Evolutionary conservation across 2,888 invertebrate species (phyloP).

Genomic region (Acanthosepion esculentum): DNA sequence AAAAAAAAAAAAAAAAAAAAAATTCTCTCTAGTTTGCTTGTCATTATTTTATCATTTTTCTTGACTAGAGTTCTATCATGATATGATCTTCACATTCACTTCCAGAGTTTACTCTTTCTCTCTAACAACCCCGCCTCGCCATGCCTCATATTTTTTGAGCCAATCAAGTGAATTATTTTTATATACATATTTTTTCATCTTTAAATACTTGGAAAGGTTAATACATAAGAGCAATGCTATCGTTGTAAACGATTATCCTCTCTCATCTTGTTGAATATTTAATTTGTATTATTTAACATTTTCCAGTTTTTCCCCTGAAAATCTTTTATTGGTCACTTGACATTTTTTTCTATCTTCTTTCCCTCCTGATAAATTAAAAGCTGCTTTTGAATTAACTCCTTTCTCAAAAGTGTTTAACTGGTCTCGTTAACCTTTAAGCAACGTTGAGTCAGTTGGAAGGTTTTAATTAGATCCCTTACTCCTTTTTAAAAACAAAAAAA

Average conservation of each 20-base stretch:
- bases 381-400: not conserved
- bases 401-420: not conserved
- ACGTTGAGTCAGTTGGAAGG: not conserved
- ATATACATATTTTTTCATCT: not conserved
- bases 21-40: not conserved
- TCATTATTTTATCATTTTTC: not conserved
- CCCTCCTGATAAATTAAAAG: not conserved
- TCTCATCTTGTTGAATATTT: not conserved
- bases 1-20: no score
- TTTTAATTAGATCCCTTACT: not conserved
- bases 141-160: not conserved
- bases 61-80: slow-evolving; percentile 33
- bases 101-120: not conserved
- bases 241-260: not conserved
- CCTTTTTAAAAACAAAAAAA: not conserved
- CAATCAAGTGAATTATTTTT: slow-evolving; percentile 17
- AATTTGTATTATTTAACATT: not conserved
- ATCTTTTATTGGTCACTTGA: not conserved
- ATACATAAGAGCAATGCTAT: not conserved
- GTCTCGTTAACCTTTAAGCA: not conserved
- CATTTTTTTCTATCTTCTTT: not conserved
- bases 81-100: not conserved
- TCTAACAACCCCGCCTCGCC: not conserved
- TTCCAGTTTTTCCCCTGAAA: not conserved
- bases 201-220: no score